A percentile compares a stretch with the other conserved stretches of the same genome.
Conservation (phyloP, 2,797 vertebrate genomes). For the Pristis pectinata region DNA sequence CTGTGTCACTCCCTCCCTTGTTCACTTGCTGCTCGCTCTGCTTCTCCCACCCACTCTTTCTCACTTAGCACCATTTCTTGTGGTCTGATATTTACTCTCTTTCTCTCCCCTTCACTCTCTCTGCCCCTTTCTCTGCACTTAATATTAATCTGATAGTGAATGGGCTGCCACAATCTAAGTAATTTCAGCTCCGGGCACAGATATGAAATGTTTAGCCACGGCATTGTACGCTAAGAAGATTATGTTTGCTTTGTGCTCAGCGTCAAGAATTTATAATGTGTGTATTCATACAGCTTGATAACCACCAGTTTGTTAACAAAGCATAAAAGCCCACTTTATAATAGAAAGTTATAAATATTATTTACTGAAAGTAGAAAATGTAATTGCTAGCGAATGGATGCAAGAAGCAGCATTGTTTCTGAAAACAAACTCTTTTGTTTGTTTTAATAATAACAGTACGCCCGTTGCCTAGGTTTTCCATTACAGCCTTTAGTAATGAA, state of each 20-base stretch:
- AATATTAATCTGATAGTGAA: not conserved
- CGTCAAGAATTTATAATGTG: not conserved
- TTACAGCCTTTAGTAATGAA: slow-evolving; percentile 24
- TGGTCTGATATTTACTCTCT: not conserved
- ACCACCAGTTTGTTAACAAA: not conserved
- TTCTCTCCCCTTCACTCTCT: not conserved
- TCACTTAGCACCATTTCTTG: no score
- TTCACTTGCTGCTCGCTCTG: not conserved
- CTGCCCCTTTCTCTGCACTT: not conserved
- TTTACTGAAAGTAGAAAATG: not conserved
- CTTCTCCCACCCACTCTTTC: not conserved
- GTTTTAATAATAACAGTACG: slow-evolving; percentile 21
- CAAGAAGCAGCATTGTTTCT: slow-evolving; percentile 13
- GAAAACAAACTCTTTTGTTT: slow-evolving; percentile 29
- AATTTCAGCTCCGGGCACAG: not conserved
- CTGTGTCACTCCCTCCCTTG: no score
- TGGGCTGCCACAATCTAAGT: not conserved
- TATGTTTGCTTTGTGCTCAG: not conserved
- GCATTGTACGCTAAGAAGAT: not conserved
- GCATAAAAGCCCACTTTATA: not conserved
- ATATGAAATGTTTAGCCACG: not conserved
- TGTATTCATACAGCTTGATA: not conserved
- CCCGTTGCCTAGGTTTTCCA: slow-evolving; percentile 9
- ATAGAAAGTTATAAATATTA: slow-evolving; percentile 14
- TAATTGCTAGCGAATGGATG: not conserved